Evolutionary conservation across 92 coral and sea anemone species (phyloP).

Genomic region (Heliopora coerulea): DNA sequence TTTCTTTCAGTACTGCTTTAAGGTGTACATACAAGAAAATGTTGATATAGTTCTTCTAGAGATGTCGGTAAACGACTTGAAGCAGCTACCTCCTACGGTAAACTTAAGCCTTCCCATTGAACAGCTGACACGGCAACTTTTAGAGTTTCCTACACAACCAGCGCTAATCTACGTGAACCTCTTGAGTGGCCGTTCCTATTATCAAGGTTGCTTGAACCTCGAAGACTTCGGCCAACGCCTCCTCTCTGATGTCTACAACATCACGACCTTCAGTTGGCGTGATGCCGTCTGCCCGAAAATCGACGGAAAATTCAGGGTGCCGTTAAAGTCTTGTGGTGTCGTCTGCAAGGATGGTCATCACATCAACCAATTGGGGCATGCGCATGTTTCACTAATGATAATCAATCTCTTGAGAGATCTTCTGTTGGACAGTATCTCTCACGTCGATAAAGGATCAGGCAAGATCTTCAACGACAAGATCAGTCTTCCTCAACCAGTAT

Average conservation of each 20-base stretch:
- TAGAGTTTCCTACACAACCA: constrained; percentile 49
- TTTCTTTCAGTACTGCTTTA: constrained; percentile 54
- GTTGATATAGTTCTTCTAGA: constrained; percentile 55
- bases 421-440: constrained; percentile 25
- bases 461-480: neutral
- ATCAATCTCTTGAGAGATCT: constrained; percentile 45
- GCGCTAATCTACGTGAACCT: constrained; percentile 56
- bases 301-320: constrained; percentile 4
- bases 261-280: constrained; percentile 70
- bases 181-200: constrained; percentile 41
- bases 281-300: constrained; percentile 66
- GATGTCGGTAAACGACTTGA: constrained; percentile 59
- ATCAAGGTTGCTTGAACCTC: constrained; percentile 52
- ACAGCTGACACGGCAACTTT: constrained; percentile 53
- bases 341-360: constrained; percentile 49
- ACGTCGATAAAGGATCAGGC: neutral
- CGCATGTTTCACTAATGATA: constrained; percentile 51
- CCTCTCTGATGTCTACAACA: constrained; percentile 64
- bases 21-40: constrained; percentile 20
- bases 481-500: constrained; percentile 34
- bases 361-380: constrained; percentile 41
- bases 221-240: constrained; percentile 68
- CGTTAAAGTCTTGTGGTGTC: constrained; percentile 14
- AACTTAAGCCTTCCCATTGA: constrained; percentile 57
- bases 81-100: constrained; percentile 16